These are phyloP conservation scores for Xiphophorus hellerii DNA, from an alignment of 2,113 vertebrate species.

Conservation along the genomic window DNA sequence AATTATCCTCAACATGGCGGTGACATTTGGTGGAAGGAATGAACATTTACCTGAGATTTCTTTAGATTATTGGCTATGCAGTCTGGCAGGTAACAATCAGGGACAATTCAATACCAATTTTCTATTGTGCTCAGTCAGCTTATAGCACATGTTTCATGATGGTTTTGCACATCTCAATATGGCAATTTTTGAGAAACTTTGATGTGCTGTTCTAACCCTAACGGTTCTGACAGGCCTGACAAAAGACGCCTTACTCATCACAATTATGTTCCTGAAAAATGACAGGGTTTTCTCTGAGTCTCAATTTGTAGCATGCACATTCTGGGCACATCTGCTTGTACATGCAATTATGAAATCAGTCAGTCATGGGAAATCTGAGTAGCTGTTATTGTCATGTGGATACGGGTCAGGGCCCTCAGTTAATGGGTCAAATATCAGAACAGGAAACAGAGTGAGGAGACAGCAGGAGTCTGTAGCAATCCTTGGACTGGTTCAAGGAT, in stretches of 20 bases:
- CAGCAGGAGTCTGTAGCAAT: no score
- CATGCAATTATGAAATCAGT: neutral
- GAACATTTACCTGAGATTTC: constrained; percentile 7
- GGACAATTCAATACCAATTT: neutral
- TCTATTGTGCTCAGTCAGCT: neutral
- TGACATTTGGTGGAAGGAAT: constrained; percentile 8
- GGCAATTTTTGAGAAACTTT: neutral
- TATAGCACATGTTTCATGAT: neutral
- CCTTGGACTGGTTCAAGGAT: no score
- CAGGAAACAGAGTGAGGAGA: neutral
- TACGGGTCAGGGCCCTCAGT: neutral
- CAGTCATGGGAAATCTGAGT: neutral
- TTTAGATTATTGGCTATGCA: neutral
- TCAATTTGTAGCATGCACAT: neutral
- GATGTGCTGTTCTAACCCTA: neutral
- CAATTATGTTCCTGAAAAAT: neutral
- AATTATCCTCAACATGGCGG: neutral
- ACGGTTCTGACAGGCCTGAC: neutral
- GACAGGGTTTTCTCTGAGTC: neutral
- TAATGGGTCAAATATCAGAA: constrained; percentile 2
- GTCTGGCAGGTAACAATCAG: neutral
- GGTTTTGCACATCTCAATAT: neutral
- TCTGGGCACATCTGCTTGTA: neutral
- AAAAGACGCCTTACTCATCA: neutral
- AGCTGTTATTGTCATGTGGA: neutral